phyloP scores from a whole-genome alignment of 1,140 invertebrate genomes.

The Prorops nasuta region DNA sequence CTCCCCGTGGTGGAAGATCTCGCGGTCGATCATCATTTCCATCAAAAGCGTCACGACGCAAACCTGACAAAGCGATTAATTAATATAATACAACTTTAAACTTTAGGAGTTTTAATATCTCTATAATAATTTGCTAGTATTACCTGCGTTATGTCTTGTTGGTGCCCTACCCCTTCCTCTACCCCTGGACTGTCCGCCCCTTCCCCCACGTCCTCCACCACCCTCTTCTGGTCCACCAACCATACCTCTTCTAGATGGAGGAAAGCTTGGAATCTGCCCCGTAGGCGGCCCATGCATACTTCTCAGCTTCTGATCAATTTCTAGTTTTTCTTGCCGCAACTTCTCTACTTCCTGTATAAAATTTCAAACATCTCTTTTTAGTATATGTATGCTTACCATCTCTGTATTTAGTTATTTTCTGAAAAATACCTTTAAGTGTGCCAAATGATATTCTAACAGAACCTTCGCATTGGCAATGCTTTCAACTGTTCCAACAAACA shows the following conservation, averaged over 20 bases:
- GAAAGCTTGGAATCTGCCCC: slow-evolving; percentile 58
- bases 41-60: slow-evolving; percentile 61
- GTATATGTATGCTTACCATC: no score
- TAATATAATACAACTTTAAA: slow-evolving; percentile 5
- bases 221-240: slow-evolving; percentile 51
- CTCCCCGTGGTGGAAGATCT: slow-evolving; percentile 55
- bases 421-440: slow-evolving; percentile 82
- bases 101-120: no score
- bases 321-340: slow-evolving; percentile 88
- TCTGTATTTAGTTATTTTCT: no score
- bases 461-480: slow-evolving; percentile 94
- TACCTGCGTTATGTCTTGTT: slow-evolving; percentile 60
- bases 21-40: slow-evolving; percentile 59
- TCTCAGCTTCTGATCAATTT: slow-evolving; percentile 91
- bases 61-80: slow-evolving; percentile 42
- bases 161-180: slow-evolving; percentile 60
- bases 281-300: slow-evolving; percentile 70
- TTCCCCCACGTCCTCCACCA: slow-evolving; percentile 55
- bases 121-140: slow-evolving; percentile 46
- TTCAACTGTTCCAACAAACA: slow-evolving; percentile 96
- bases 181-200: slow-evolving; percentile 59
- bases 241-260: slow-evolving; percentile 56
- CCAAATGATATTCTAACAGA: slow-evolving; percentile 92
- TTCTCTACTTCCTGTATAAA: slow-evolving; percentile 91
- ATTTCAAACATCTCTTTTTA: no score